These are phyloP conservation scores for Tamias sibiricus DNA, from an alignment of 2,113 vertebrate species.

Conservation along the genomic window DNA sequence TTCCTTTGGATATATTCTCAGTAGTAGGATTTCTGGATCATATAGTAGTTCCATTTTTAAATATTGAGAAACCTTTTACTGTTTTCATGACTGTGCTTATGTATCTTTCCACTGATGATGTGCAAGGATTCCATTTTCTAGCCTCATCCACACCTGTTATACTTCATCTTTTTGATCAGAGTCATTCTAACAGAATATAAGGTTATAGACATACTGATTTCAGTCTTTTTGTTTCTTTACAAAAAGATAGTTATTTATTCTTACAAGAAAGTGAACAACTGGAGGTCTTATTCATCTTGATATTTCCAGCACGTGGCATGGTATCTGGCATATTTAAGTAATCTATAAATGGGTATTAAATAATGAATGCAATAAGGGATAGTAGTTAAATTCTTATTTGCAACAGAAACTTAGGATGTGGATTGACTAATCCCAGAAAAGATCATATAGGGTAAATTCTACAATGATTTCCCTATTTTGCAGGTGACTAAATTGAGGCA, in stretches of 20 bases:
- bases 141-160: not conserved
- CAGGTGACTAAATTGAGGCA: not conserved
- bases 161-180: not conserved
- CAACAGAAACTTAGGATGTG: not conserved
- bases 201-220: not conserved
- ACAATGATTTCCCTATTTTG: not conserved
- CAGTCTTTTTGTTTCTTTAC: not conserved
- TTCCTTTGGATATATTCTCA: not conserved
- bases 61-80: not conserved
- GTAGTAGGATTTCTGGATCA: not conserved
- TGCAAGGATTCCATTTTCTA: not conserved
- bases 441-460: not conserved
- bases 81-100: not conserved
- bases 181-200: not conserved
- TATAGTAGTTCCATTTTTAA: not conserved
- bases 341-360: not conserved
- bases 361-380: not conserved
- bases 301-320: not conserved
- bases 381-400: slow-evolving; percentile 37
- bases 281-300: not conserved
- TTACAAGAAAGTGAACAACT: not conserved
- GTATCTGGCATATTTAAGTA: not conserved
- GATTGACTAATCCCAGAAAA: not conserved
- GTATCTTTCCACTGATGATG: not conserved
- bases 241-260: too few species aligned